Evolutionary conservation across 2,888 invertebrate genomes (phyloP).

Genomic region (Agonopterix subpropinquella): DNA sequence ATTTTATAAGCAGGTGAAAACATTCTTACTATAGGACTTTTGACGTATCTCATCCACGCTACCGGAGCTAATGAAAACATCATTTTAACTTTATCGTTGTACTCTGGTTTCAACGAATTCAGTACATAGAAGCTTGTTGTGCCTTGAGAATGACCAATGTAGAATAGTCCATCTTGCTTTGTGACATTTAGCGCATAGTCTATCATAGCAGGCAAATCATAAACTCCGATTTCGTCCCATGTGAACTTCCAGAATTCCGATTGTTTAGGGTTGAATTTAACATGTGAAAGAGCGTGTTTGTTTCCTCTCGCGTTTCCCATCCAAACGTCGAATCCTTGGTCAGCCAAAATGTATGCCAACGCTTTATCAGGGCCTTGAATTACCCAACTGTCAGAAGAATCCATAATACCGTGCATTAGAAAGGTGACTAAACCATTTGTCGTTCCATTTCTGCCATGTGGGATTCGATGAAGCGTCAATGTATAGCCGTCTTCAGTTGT

Average conservation of each 20-base stretch:
- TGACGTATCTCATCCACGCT: conserved; percentile 66
- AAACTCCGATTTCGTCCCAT: conserved; percentile 83
- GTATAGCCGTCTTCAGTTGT: conserved; percentile 49
- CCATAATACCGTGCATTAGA: conserved; percentile 87
- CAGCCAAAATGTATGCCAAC: conserved; percentile 78
- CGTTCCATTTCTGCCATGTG: conserved; percentile 12
- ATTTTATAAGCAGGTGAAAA: conserved; percentile 33
- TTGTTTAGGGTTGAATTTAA: conserved; percentile 21
- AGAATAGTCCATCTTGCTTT: conserved; percentile 70
- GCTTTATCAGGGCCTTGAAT: conserved; percentile 78
- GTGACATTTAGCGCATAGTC: conserved; percentile 75
- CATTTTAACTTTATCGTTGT: conserved; percentile 70
- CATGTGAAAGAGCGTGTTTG: conserved; percentile 77
- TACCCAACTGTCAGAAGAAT: conserved; percentile 84
- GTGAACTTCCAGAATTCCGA: conserved; percentile 64
- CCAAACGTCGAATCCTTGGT: conserved; percentile 85
- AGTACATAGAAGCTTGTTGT: conserved; percentile 76
- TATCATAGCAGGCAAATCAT: conserved; percentile 83
- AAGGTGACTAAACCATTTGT: conserved; percentile 66
- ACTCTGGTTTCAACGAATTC: conserved; percentile 69
- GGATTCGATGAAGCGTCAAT: conserved; percentile 45
- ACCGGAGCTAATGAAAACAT: conserved; percentile 77
- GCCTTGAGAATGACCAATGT: conserved; percentile 84
- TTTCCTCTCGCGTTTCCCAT: conserved; percentile 90
- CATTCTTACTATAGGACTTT: conserved; percentile 40